Evolutionary conservation across 2,888 invertebrate genomes (phyloP), one percentile per base, ranked within the genome.

Genomic region (Congeria kusceri): DNA sequence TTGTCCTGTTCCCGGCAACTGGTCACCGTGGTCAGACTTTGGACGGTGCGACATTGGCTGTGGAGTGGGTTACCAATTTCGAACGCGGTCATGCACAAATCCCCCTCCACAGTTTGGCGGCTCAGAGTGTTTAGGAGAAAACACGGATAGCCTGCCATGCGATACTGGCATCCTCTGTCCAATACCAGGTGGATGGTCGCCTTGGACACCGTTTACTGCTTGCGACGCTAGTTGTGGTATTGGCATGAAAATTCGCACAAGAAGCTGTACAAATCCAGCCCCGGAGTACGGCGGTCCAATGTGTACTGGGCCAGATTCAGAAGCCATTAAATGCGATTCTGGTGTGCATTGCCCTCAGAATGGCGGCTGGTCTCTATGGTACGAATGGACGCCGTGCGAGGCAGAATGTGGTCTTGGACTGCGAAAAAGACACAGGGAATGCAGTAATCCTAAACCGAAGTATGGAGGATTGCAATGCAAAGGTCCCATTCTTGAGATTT

Each of bases 151-250:
- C 28, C 27, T 23, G 18, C 32, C 70, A 27, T 77, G 77, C 32
- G 39, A 77, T 18, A 67, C 76, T 2, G 68, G 63, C 1, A 46
- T 58, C 5, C 39, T 47, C 23, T 80, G 78, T 57, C 69, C 78
- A 18, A 67, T 85, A 2, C 25, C 80, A 70, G 85, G 85, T 7
- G 68, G 61, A 11, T 85, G 85, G 85, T 62, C 74, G 7, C 5
- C 63, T 0, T 85, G 85, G 85, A 29, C 72, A 11, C 63, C 29
- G 3, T 85, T 72, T 61, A 64, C 69, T n/a, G 57, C 44, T 5
- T 85, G 85, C 27, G 65, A 64, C n/a, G 77, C 61, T 4, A 20
- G 13, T n/a, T 85, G 85, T 73, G 83, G 74, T 5, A 46, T 49
- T 4, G 85, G 85, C 0, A n/a, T 66, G 4, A 44, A 66, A 27